These are phyloP conservation scores for Ptychobarbus kaznakovi DNA, from an alignment of 2,797 vertebrate species.

Conservation along the genomic window DNA sequence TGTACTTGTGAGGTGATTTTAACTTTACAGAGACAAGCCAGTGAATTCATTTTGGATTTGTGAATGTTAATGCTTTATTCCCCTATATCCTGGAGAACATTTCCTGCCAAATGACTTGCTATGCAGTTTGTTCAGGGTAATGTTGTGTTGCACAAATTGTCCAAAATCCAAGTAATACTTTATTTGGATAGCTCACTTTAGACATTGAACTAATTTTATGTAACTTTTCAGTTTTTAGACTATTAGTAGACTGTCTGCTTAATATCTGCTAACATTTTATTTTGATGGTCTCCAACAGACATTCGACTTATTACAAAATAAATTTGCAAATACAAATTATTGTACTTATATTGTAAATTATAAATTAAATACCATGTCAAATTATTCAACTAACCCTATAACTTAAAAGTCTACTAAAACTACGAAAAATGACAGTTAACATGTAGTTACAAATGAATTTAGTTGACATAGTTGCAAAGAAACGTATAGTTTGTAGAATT, in stretches of 20 bases:
- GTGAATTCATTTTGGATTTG: not conserved
- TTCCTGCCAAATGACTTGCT: not conserved
- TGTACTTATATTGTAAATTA: too few species aligned
- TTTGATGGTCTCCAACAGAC: not conserved
- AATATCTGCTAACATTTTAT: not conserved
- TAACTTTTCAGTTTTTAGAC: not conserved
- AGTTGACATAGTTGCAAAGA: too few species aligned
- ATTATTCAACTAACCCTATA: too few species aligned
- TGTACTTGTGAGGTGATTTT: not conserved
- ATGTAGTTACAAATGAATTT: too few species aligned
- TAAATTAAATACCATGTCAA: too few species aligned
- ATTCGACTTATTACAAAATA: not conserved
- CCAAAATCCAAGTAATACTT: not conserved
- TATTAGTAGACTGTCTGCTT: not conserved
- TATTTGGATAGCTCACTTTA: not conserved
- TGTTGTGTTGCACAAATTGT: not conserved
- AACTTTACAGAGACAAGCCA: not conserved
- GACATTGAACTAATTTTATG: not conserved
- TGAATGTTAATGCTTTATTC: not conserved
- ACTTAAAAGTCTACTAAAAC: too few species aligned
- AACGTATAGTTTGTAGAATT: too few species aligned
- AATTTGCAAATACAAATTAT: too few species aligned
- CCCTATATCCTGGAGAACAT: not conserved
- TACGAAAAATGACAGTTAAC: too few species aligned
- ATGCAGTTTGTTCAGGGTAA: not conserved